These are phyloP conservation scores for Betta splendens DNA, from an alignment of 2,797 vertebrate species.

Conservation along the genomic window DNA sequence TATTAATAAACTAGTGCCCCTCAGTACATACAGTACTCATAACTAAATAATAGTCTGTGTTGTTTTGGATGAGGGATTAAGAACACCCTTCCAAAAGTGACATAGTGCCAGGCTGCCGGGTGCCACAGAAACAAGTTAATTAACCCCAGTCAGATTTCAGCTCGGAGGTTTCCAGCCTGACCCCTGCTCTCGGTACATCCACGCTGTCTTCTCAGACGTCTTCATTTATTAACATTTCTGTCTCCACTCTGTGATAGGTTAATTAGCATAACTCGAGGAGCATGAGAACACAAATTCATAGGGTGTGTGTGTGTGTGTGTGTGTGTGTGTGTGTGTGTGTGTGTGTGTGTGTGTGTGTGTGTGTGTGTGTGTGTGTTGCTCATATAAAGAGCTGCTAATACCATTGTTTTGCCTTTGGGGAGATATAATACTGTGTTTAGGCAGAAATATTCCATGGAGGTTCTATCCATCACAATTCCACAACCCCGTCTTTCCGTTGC, in stretches of 20 bases:
- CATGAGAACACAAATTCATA: conserved; percentile 5
- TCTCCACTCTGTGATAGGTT: conserved; percentile 17
- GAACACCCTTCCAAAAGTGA: neutral
- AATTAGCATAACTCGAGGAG: conserved; percentile 31
- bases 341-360: no score
- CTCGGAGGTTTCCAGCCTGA: conserved; percentile 8
- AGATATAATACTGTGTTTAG: conserved; percentile 25
- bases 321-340: no score
- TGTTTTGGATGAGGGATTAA: neutral
- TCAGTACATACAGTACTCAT: neutral
- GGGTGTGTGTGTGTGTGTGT: conserved; percentile 2
- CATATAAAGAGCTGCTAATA: conserved; percentile 33
- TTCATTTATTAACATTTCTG: conserved; percentile 36
- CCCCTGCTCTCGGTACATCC: neutral
- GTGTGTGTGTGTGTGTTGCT: conserved; percentile 13
- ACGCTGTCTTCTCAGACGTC: conserved; percentile 14
- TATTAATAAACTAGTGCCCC: neutral
- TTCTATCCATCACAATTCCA: conserved; percentile 24
- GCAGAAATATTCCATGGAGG: conserved; percentile 37
- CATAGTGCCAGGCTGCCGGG: neutral
- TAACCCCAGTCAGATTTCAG: conserved; percentile 2
- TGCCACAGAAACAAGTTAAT: conserved; percentile 1
- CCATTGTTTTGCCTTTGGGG: conserved; percentile 30
- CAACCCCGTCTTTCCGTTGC: conserved; percentile 1
- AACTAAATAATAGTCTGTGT: neutral